phyloP scores from a whole-genome alignment of 37 sponge, comb jelly and placozoan genomes.

The Spongilla lacustris region DNA sequence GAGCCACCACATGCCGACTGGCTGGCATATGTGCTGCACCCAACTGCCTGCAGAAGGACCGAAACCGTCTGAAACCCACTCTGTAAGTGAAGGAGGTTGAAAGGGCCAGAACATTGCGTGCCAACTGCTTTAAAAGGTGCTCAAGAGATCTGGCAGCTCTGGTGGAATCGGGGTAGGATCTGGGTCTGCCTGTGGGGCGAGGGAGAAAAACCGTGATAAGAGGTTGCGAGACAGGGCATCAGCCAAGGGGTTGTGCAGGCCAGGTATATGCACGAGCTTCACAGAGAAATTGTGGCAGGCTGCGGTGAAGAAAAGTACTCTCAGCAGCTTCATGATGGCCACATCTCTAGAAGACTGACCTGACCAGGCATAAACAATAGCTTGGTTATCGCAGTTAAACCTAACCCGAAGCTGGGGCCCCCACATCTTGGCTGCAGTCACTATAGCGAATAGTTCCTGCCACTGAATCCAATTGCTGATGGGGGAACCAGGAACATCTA shows the following conservation, averaged over 20 bases:
- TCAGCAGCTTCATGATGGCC: constrained; percentile 26
- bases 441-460: constrained; percentile 28
- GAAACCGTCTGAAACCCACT: constrained; percentile 17
- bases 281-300: not conserved
- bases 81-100: constrained; percentile 34
- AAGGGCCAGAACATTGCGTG: not conserved
- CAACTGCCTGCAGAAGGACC: constrained; percentile 9
- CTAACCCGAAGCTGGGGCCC: constrained; percentile 5
- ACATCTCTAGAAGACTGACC: not conserved
- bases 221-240: constrained; percentile 28
- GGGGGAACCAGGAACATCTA: constrained; percentile 18
- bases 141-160: not conserved
- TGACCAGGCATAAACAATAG: constrained; percentile 15
- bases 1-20: constrained; percentile 2
- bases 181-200: constrained; percentile 28
- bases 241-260: constrained; percentile 18
- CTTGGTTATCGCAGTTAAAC: constrained; percentile 36
- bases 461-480: constrained; percentile 13
- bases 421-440: constrained; percentile 17
- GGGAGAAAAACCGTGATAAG: not conserved
- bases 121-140: not conserved
- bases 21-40: constrained; percentile 34
- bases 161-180: constrained; percentile 1
- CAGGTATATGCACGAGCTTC: constrained; percentile 25
- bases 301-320: constrained; percentile 10